These are phyloP conservation scores for Noctua janthe DNA, from an alignment of 2,888 invertebrate species.

Conservation along the genomic window DNA sequence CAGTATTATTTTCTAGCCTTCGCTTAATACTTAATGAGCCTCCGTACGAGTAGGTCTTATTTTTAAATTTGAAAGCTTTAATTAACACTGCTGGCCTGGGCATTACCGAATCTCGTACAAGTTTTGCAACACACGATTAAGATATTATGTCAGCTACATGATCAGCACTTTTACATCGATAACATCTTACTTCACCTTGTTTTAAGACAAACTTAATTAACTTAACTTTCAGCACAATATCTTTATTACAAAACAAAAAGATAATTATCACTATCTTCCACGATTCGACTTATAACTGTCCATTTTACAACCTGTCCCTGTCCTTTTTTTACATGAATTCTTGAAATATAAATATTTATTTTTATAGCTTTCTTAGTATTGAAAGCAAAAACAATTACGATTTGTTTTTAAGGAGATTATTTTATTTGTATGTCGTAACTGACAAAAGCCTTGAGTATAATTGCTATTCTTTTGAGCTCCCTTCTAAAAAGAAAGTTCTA, in stretches of 20 bases:
- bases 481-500: background rate
- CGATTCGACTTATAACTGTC: background rate
- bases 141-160: constrained; percentile 25
- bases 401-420: background rate
- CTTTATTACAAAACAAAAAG: constrained; percentile 26
- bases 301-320: background rate
- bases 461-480: background rate
- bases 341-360: background rate
- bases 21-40: background rate
- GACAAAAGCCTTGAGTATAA: background rate
- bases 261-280: constrained; percentile 16
- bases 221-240: constrained; percentile 16
- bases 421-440: background rate
- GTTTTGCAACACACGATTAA: constrained; percentile 37
- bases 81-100: background rate
- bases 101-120: constrained; percentile 10
- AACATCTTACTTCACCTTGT: constrained; percentile 20
- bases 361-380: constrained; percentile 3
- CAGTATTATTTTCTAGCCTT: background rate
- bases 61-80: background rate
- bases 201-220: constrained; percentile 35
- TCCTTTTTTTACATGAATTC: constrained; percentile 9
- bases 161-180: constrained; percentile 26
- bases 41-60: background rate
- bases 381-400: background rate